Percentiles rank a stretch among this genome's conserved stretches.
phyloP scores from a whole-genome alignment of 2,113 vertebrate species.

The Colinus virginianus region DNA sequence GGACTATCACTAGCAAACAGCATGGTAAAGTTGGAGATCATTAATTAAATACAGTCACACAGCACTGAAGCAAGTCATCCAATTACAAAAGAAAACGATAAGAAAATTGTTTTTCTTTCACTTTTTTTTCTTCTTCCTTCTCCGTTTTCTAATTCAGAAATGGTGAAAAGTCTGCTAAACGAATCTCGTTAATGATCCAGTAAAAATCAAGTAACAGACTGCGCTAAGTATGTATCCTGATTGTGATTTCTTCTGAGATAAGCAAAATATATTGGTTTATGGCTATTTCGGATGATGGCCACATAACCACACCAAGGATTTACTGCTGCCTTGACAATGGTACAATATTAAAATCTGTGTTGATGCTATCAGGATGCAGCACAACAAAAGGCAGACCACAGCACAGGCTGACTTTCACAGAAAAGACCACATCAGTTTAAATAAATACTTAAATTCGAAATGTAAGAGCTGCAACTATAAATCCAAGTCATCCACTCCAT shows the following conservation, averaged over 20 bases:
- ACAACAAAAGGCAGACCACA: background rate
- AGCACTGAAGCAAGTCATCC: constrained; percentile 13
- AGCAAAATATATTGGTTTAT: background rate
- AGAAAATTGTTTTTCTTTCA: background rate
- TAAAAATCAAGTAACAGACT: constrained; percentile 28
- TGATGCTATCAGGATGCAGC: background rate
- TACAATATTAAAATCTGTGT: background rate
- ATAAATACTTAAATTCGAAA: background rate
- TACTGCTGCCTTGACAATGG: background rate
- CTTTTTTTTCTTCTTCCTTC: background rate
- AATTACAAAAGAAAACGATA: constrained; percentile 43
- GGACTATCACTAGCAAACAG: constrained; percentile 39
- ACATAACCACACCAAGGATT: background rate
- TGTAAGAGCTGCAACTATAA: background rate
- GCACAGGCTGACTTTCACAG: background rate
- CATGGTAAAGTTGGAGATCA: constrained; percentile 28
- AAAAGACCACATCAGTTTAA: background rate
- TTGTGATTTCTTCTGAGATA: constrained; percentile 38
- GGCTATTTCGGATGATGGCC: constrained; percentile 4
- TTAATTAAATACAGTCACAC: constrained; percentile 56
- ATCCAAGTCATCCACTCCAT: background rate
- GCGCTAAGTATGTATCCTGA: background rate
- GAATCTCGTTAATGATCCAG: background rate
- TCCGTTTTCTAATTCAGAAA: constrained; percentile 5
- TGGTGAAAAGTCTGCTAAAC: background rate